These are phyloP conservation scores for Rhopalosiphum padi DNA, from an alignment of 1,140 invertebrate species.

Conservation along the genomic window DNA sequence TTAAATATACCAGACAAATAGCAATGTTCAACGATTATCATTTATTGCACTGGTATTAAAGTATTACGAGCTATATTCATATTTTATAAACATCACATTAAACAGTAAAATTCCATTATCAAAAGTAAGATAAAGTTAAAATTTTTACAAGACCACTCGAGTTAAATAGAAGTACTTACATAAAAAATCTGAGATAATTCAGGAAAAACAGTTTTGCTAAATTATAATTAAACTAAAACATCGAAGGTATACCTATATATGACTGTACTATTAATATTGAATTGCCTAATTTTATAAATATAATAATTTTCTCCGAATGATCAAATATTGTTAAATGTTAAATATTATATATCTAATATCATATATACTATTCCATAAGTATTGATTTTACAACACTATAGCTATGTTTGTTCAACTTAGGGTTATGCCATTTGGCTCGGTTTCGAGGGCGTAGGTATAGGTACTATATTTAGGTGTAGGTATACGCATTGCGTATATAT, in stretches of 20 bases:
- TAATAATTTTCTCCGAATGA: neutral
- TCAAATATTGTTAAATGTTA: neutral
- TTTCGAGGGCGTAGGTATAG: neutral
- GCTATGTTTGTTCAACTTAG: conserved; percentile 6
- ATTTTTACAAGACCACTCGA: neutral
- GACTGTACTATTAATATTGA: neutral
- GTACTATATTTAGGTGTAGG: neutral
- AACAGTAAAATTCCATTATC: neutral
- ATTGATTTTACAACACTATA: neutral
- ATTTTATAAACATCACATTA: neutral
- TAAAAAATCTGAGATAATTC: neutral
- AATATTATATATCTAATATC: neutral
- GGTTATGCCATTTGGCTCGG: neutral
- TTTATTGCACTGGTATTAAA: neutral
- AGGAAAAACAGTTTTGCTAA: neutral
- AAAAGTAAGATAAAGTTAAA: neutral
- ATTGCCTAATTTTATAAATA: neutral
- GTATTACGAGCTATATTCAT: neutral
- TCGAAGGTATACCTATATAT: neutral
- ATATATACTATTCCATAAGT: neutral
- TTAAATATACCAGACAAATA: neutral
- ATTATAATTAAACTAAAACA: neutral
- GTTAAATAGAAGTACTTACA: neutral
- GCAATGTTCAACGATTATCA: neutral
- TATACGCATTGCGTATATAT: conserved; percentile 1